Conservation (phyloP, 2,888 invertebrate species). For the Phrixothrix hirtus region DNA sequence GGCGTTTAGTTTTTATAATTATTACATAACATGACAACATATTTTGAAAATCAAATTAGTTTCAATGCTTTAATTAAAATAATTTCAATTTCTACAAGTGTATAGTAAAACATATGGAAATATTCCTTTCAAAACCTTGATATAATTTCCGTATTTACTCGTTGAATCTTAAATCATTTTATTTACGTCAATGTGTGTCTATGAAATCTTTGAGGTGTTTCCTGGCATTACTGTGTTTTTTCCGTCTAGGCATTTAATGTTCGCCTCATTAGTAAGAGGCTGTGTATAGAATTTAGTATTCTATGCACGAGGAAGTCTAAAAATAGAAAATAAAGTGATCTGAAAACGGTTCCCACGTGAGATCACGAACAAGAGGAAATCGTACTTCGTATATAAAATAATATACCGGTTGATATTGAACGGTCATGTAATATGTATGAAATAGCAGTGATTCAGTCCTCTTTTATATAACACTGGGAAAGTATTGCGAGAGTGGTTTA, state of each 20-base stretch:
- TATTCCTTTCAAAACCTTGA: not conserved
- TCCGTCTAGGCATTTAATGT: conserved; percentile 14
- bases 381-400: conserved; percentile 32
- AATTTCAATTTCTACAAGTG: not conserved
- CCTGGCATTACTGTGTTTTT: conserved; percentile 9
- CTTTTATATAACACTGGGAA: conserved; percentile 32
- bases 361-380: conserved; percentile 30
- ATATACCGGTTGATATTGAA: conserved; percentile 36
- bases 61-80: not conserved
- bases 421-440: conserved; percentile 39
- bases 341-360: conserved; percentile 28
- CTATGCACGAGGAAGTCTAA: conserved; percentile 19
- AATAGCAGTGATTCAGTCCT: conserved; percentile 32
- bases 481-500: conserved; percentile 28
- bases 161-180: not conserved
- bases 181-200: conserved; percentile 3
- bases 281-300: conserved; percentile 16
- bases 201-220: conserved; percentile 7
- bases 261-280: conserved; percentile 13
- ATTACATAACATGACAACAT: too few species aligned
- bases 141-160: not conserved
- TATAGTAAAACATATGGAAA: not conserved
- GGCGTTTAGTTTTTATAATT: too few species aligned
- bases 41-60: too few species aligned
- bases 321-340: conserved; percentile 28